A percentile compares a stretch with the other conserved stretches of the same genome.
phyloP scores from a whole-genome alignment of 2,797 vertebrate genomes.

The Danio choprae region DNA sequence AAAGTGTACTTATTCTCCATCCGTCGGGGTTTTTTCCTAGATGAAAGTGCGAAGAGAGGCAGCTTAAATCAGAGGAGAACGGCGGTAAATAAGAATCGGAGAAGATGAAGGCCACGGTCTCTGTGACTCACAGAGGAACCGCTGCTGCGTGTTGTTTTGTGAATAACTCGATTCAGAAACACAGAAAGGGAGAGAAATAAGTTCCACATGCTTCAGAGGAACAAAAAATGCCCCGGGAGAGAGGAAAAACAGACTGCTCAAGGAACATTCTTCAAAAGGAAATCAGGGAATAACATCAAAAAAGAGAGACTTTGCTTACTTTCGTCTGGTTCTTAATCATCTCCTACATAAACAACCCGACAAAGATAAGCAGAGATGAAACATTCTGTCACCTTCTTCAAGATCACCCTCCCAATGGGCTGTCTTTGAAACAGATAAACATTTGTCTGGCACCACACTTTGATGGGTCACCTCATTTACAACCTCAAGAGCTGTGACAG shows the following conservation, averaged over 20 bases:
- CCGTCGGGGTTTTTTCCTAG: constrained; percentile 72
- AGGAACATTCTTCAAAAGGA: constrained; percentile 33
- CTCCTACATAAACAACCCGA: constrained; percentile 21
- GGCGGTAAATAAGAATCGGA: constrained; percentile 71
- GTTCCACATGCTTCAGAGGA: constrained; percentile 80
- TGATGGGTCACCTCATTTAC: constrained; percentile 48
- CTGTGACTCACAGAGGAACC: constrained; percentile 54
- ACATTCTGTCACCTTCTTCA: constrained; percentile 31
- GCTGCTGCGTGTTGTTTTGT: constrained; percentile 59
- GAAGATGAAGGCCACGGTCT: constrained; percentile 65
- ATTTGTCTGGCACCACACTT: constrained; percentile 47
- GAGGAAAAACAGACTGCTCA: constrained; percentile 42
- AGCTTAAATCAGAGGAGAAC: constrained; percentile 67
- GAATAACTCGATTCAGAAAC: constrained; percentile 63
- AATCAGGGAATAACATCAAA: constrained; percentile 42
- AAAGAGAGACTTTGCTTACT: constrained; percentile 27
- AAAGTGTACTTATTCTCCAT: constrained; percentile 77
- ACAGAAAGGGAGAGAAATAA: constrained; percentile 73
- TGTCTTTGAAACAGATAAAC: constrained; percentile 38
- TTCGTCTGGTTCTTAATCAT: constrained; percentile 38
- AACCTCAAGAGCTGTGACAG: constrained; percentile 16
- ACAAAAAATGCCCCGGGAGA: constrained; percentile 55
- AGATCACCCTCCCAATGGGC: not conserved
- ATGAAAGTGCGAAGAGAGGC: constrained; percentile 72
- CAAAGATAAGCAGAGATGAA: constrained; percentile 40